Percentiles rank a stretch among this genome's conserved stretches.
phyloP scores from a whole-genome alignment of 2,113 vertebrate species.

The Anolis sagrei region DNA sequence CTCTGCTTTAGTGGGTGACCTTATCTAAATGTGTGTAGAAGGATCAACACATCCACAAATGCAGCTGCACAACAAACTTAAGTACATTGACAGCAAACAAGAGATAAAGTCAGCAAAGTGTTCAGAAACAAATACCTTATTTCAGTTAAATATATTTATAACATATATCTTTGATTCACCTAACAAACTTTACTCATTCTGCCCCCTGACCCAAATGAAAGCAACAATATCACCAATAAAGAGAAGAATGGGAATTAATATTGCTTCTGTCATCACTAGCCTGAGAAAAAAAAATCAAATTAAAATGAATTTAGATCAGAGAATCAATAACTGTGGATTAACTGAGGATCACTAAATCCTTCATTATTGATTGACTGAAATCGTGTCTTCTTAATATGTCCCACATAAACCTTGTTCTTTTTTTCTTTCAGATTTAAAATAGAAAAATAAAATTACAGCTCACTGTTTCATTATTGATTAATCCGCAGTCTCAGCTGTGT shows the following conservation, averaged over 20 bases:
- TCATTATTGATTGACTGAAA: conserved; percentile 67
- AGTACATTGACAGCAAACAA: conserved; percentile 53
- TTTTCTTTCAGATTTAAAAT: conserved; percentile 58
- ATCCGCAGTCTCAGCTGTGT: conserved; percentile 53
- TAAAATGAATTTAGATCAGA: conserved; percentile 72
- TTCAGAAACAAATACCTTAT: conserved; percentile 55
- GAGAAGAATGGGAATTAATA: conserved; percentile 40
- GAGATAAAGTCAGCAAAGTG: conserved; percentile 39
- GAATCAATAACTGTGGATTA: conserved; percentile 69
- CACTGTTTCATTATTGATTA: conserved; percentile 48
- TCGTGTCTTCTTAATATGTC: conserved; percentile 49
- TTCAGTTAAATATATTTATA: conserved; percentile 37
- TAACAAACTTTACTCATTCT: conserved; percentile 1
- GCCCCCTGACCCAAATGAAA: neutral
- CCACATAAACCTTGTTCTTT: conserved; percentile 40
- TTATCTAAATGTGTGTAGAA: conserved; percentile 52
- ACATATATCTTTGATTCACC: conserved; percentile 40
- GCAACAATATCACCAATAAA: conserved; percentile 48
- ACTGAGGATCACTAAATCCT: conserved; percentile 71
- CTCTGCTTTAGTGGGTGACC: conserved; percentile 62
- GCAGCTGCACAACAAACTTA: conserved; percentile 53
- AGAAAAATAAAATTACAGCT: conserved; percentile 54
- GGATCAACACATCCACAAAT: conserved; percentile 61
- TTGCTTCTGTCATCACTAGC: conserved; percentile 32
- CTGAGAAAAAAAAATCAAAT: conserved; percentile 72